These are phyloP conservation scores for Drosophila tani DNA, from an alignment of 1,140 invertebrate genomes.

Conservation along the genomic window DNA sequence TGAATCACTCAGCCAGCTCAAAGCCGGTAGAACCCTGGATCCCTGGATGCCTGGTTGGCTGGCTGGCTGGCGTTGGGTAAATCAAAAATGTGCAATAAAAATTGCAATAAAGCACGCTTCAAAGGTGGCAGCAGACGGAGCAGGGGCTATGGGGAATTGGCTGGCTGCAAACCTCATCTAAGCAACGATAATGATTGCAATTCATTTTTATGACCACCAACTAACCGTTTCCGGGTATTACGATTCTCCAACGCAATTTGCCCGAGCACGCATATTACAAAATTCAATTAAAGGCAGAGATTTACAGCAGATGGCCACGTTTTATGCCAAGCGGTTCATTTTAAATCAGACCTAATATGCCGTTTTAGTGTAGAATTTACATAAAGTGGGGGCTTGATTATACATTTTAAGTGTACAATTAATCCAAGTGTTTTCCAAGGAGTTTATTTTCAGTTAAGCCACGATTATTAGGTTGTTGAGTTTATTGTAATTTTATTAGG, in stretches of 20 bases:
- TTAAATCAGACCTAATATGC: constrained; percentile 19
- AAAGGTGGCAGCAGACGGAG: constrained; percentile 41
- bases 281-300: constrained; percentile 42
- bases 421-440: not conserved
- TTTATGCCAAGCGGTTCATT: constrained; percentile 18
- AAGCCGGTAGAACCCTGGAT: constrained; percentile 14
- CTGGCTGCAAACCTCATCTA: constrained; percentile 65
- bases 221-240: constrained; percentile 69
- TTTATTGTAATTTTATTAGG: not conserved
- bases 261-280: constrained; percentile 54
- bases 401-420: not conserved
- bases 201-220: constrained; percentile 72
- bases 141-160: constrained; percentile 4
- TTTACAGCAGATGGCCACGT: constrained; percentile 11
- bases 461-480: not conserved
- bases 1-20: constrained; percentile 27
- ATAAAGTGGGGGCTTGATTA: constrained; percentile 1
- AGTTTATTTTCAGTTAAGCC: not conserved
- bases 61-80: constrained; percentile 37
- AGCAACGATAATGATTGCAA: constrained; percentile 82
- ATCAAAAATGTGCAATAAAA: constrained; percentile 79
- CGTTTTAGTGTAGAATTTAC: constrained; percentile 12
- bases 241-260: constrained; percentile 67
- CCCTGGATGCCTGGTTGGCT: not conserved
- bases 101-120: constrained; percentile 60